A percentile compares a stretch with the other conserved stretches of the same genome.
Conservation (phyloP, 2,888 invertebrate species). For the Megaustenia siamemsis region DNA sequence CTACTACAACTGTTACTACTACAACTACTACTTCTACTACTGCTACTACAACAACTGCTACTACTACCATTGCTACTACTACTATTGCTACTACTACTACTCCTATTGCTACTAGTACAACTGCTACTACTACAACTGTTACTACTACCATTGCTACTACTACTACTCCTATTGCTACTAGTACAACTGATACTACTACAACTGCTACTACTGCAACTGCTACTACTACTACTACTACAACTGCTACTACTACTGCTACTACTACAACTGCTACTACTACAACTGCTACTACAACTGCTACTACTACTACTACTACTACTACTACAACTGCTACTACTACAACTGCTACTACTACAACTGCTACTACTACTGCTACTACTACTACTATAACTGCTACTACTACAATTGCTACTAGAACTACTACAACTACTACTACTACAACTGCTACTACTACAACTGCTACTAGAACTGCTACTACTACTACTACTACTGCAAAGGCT, state of each 20-base stretch:
- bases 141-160: neutral
- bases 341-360: neutral
- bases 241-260: neutral
- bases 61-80: neutral
- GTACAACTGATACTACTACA: neutral
- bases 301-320: neutral
- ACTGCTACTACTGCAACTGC: neutral
- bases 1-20: neutral
- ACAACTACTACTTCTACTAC: neutral
- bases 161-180: neutral
- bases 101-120: neutral
- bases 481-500: slow-evolving; percentile 39
- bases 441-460: slow-evolving; percentile 33
- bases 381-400: slow-evolving; percentile 43
- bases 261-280: neutral
- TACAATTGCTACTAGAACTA: slow-evolving; percentile 29
- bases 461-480: slow-evolving; percentile 45
- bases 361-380: slow-evolving; percentile 41
- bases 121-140: neutral
- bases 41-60: neutral
- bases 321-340: neutral
- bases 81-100: slow-evolving; percentile 7
- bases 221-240: neutral
- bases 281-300: no score
- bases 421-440: slow-evolving; percentile 44